Evolutionary conservation across 2,113 vertebrate species (phyloP).

Genomic region (Cavia porcellus): DNA sequence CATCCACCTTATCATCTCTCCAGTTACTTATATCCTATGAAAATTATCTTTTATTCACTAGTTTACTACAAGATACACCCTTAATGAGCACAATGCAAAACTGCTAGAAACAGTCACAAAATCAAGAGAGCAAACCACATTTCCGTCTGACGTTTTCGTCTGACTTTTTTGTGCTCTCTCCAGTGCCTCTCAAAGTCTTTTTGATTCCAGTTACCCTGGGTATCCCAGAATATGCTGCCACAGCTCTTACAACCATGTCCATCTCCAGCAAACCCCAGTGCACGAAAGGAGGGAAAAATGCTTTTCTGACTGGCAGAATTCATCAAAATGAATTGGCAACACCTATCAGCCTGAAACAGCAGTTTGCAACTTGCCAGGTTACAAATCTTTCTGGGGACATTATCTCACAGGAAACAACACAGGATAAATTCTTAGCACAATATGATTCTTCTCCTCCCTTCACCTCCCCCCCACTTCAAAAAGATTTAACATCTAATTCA

Average conservation of each 20-base stretch:
- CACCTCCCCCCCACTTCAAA: conserved; percentile 90
- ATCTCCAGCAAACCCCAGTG: conserved; percentile 47
- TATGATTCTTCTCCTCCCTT: conserved; percentile 85
- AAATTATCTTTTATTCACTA: background rate
- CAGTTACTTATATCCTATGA: background rate
- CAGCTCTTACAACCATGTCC: conserved; percentile 65
- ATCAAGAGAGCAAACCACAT: background rate
- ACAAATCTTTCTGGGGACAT: conserved; percentile 91
- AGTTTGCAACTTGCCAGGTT: conserved; percentile 89
- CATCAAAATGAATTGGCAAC: conserved; percentile 90
- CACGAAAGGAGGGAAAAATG: conserved; percentile 76
- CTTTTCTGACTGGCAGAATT: conserved; percentile 87
- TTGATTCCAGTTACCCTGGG: background rate
- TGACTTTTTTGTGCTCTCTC: background rate
- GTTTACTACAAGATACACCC: background rate
- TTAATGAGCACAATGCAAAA: background rate
- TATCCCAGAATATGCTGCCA: too few relatives aligned
- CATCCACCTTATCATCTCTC: background rate
- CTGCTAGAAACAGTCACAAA: background rate
- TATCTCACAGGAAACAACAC: conserved; percentile 90
- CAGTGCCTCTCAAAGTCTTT: background rate
- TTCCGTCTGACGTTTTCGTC: background rate
- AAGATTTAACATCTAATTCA: conserved; percentile 95
- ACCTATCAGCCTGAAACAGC: conserved; percentile 90
- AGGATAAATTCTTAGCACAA: conserved; percentile 92